Percentiles rank a stretch among this genome's conserved stretches.
phyloP scores from a whole-genome alignment of 2,113 vertebrate species.

The Prionailurus bengalensis region DNA sequence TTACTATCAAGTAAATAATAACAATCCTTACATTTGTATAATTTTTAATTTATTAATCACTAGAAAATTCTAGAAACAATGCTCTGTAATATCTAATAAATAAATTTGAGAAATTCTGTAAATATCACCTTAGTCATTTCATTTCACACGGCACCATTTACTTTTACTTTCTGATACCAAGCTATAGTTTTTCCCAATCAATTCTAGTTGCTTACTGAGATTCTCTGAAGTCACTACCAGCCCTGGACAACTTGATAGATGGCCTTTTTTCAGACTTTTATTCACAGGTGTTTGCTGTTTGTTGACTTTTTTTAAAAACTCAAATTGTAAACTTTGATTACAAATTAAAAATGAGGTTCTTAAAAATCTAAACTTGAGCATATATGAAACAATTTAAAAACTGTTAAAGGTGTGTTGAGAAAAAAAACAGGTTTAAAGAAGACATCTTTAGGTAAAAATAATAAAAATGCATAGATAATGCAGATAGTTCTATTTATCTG shows the following conservation, averaged over 20 bases:
- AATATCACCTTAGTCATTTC: not conserved
- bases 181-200: not conserved
- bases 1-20: not conserved
- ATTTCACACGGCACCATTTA: not conserved
- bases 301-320: not conserved
- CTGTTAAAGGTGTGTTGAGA: not conserved
- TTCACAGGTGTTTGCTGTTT: not conserved
- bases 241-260: not conserved
- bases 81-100: not conserved
- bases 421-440: not conserved
- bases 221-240: not conserved
- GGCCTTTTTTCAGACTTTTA: not conserved
- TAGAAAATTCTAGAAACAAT: not conserved
- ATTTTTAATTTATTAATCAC: not conserved
- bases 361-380: not conserved
- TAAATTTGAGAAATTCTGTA: not conserved
- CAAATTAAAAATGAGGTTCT: not conserved
- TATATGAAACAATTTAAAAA: not conserved
- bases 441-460: not conserved
- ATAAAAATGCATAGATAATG: not conserved
- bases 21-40: not conserved
- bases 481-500: not conserved
- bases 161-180: not conserved
- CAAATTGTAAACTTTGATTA: not conserved
- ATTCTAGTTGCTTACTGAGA: not conserved